Conservation (phyloP, 2,113 vertebrate species). For the Emberiza fucata region DNA sequence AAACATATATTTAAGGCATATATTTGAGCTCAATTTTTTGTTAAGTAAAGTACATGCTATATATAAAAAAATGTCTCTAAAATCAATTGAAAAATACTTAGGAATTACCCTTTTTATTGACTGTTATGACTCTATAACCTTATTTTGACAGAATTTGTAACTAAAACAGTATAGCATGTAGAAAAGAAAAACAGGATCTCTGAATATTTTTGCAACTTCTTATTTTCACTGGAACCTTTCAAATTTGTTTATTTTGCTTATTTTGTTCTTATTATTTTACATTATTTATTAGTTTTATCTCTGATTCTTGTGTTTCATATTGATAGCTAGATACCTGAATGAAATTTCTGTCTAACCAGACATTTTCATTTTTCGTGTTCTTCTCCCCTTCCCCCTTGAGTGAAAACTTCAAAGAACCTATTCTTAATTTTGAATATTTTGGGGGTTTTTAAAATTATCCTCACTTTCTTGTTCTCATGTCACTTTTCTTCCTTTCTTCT, state of each 20-base stretch:
- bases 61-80: not conserved
- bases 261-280: not conserved
- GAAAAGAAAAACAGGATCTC: not conserved
- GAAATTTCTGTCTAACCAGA: not conserved
- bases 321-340: not conserved
- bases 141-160: not conserved
- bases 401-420: not conserved
- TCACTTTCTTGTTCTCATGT: not conserved
- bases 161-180: not conserved
- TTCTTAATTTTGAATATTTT: not conserved
- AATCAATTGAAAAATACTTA: rapidly evolving
- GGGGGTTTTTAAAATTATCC: not conserved
- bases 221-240: not conserved
- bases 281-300: not conserved
- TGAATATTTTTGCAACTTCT: not conserved
- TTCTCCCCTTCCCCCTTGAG: rapidly evolving
- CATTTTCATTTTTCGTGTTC: rapidly evolving
- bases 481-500: not conserved
- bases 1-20: not conserved
- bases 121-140: not conserved
- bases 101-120: not conserved
- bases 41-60: not conserved
- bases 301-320: not conserved
- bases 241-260: not conserved
- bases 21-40: not conserved